Conservation (phyloP, 2,888 invertebrate species). For the Ennomos quercinarius region DNA sequence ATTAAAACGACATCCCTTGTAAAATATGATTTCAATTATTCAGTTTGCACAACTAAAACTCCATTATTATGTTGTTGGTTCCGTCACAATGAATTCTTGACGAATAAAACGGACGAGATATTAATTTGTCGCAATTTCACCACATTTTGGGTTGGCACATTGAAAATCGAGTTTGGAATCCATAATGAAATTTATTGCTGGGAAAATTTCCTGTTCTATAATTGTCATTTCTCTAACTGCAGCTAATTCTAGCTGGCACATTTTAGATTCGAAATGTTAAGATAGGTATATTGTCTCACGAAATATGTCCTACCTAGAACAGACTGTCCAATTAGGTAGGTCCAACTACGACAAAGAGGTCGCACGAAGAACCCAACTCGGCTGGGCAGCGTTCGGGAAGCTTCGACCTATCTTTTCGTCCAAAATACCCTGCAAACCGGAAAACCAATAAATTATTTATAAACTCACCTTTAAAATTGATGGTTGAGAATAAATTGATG, state of each 20-base stretch:
- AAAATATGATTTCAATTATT: conserved; percentile 41
- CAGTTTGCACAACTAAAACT: conserved; percentile 41
- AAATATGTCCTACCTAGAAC: no score
- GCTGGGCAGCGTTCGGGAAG: no score
- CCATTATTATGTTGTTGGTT: conserved; percentile 33
- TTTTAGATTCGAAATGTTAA: no score
- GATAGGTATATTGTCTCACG: no score
- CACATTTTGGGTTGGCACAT: conserved; percentile 21
- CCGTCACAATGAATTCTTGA: conserved; percentile 26
- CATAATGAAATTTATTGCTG: conserved; percentile 11
- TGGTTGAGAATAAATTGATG: conserved; percentile 46
- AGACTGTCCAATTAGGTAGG: no score
- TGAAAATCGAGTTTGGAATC: conserved; percentile 21
- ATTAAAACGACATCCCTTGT: conserved; percentile 42
- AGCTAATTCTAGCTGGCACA: no score
- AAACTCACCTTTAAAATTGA: conserved; percentile 54
- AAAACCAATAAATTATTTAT: not conserved
- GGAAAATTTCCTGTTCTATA: no score
- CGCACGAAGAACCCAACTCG: no score
- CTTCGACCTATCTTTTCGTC: no score
- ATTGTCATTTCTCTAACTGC: no score
- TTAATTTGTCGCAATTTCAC: conserved; percentile 34
- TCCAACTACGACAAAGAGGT: no score
- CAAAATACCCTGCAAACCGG: no score
- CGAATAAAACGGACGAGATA: conserved; percentile 27